These are phyloP conservation scores for Cydia amplana DNA, from an alignment of 1,140 invertebrate genomes.

Conservation along the genomic window DNA sequence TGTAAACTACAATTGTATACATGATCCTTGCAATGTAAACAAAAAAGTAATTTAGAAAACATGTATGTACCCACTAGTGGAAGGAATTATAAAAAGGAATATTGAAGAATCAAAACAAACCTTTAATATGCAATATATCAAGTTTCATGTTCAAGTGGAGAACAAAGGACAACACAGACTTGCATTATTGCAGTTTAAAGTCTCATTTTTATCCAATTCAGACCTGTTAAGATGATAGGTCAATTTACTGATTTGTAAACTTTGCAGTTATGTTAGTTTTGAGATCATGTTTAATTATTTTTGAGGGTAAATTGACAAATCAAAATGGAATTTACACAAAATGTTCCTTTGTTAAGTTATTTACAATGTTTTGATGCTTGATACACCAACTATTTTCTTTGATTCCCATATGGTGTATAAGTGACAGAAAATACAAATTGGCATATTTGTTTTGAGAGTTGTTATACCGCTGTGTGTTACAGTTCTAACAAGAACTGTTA, in stretches of 20 bases:
- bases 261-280: not conserved
- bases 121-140: not conserved
- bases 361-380: not conserved
- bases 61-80: too few species aligned
- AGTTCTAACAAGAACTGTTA: too few species aligned
- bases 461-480: too few species aligned
- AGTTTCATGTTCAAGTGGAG: not conserved
- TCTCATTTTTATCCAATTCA: not conserved
- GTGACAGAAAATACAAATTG: too few species aligned
- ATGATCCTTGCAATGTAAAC: too few species aligned
- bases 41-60: too few species aligned
- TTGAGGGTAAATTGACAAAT: too few species aligned
- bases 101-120: not conserved
- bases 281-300: not conserved
- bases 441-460: too few species aligned
- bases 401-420: not conserved
- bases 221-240: not conserved
- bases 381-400: not conserved
- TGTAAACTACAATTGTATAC: too few species aligned
- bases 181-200: not conserved
- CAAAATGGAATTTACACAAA: too few species aligned
- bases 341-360: too few species aligned
- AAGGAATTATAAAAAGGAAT: too few species aligned
- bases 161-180: not conserved
- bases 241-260: not conserved